Base-by-base conservation (phyloP, 2,113 vertebrate genomes). In the Alligator mississippiensis region DNA sequence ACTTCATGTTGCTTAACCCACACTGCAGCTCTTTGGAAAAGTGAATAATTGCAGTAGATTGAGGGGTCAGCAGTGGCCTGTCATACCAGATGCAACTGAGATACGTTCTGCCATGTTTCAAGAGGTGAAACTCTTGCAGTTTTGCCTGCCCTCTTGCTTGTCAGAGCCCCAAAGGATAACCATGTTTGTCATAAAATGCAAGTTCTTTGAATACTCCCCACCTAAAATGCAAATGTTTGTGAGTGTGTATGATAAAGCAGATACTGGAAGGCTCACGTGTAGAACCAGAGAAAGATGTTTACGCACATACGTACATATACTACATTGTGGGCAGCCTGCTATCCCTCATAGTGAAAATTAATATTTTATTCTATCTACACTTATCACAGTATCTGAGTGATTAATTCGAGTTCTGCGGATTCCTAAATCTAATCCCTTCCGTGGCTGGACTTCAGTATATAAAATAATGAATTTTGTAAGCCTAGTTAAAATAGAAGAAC, bases 381-480 rank as follows among this genome's bases (percentile, higher is more conserved):
- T 30, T 30, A 70, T 34, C 47, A 34, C 34, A 72, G 34, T 72
- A 24, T 47, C 30, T 72, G 70, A 72, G 63, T 66, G 22, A 62
- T 70, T 70, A 22, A 21, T 17, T 34, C 16, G 18, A 22, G 68
- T 70, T 19, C 21, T 72, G 11, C 55, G 58, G 24, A 77, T 66
- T 34, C 34, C 68, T 60, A 84, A 78, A 59, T 80, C 74, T 88
- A 47, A 11, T 82, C 68, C 58, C 13, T 47, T 62, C 62, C 70
- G n/a, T 70, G 83, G 62, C 84, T 93, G 61, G 72, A 84, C 91
- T 95, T 96, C 91, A 86, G 0, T 84, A n/a, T 11, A 34, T 88
- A 94, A 93, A 84, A 24, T 18, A 95, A 89, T 77, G 27, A 18
- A 83, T 93, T 94, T 74, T 61, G 19, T 15, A 77, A 34, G 34